Evolutionary conservation across 1,140 invertebrate genomes (phyloP).

Genomic region (Pogonomyrmex barbatus): DNA sequence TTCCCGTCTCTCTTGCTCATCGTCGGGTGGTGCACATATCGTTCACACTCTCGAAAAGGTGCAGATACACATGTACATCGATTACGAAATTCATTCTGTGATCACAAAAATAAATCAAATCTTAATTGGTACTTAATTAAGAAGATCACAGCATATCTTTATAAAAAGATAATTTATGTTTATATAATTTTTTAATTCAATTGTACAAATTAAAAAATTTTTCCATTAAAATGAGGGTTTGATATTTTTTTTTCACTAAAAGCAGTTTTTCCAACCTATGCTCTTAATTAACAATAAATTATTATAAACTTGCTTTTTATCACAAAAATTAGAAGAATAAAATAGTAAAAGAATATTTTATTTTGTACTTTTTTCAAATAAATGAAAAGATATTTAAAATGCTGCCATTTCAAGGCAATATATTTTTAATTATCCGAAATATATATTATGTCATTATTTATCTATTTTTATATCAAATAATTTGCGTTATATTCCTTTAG

Average conservation of each 20-base stretch:
- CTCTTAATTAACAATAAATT: background rate
- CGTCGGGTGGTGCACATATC: constrained; percentile 15
- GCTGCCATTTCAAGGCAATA: background rate
- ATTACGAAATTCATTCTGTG: background rate
- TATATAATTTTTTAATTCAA: background rate
- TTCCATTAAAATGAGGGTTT: background rate
- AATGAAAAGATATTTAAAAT: background rate
- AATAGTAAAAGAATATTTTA: background rate
- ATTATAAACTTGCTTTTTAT: background rate
- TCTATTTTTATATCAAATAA: background rate
- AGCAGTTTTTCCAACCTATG: background rate
- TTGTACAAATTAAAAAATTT: background rate
- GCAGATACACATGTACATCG: background rate
- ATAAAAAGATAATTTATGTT: background rate
- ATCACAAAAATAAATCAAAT: background rate
- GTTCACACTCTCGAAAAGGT: constrained; percentile 7
- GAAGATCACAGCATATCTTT: background rate
- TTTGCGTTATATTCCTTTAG: background rate
- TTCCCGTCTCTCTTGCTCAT: background rate
- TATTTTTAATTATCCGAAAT: background rate
- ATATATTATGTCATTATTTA: background rate
- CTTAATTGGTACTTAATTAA: background rate
- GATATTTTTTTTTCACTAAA: background rate
- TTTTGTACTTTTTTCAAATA: constrained; percentile 1
- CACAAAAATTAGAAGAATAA: background rate